Evolutionary conservation across 1,140 invertebrate species (phyloP), one percentile per base, ranked within the genome.

Genomic region (Gryllus bimaculatus): DNA sequence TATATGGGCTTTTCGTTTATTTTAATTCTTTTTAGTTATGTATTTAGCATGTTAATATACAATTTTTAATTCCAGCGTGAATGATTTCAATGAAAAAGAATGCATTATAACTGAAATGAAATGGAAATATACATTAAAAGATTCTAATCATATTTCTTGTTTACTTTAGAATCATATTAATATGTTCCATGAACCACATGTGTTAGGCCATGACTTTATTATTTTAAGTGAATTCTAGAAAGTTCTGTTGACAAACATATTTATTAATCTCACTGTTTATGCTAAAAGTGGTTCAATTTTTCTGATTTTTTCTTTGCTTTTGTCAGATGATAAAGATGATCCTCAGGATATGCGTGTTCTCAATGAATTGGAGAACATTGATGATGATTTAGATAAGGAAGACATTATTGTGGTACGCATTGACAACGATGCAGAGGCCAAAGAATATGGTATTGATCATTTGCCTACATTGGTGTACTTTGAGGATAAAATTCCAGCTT

Each of bases 321-420:
- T 85, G 85, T 79, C 83, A 96, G 94, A 96, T 86, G 94, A 96
- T 83, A 96, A 95, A 86, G 93, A 95, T 76, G 94, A 95, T 82
- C 94, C 94, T 85, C 92, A 95, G 86, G 94, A 96, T 83, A 94
- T 96, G 81, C 88, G 94, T 82, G 92, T 96, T 74, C 84, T 97
- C 13, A 95, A 95, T 84, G 94, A 96, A 86, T 83, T 96, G 80
- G 95, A 96, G 85, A 96, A 97, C 83, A 97, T 97, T 83, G 95
- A 97, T 82, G 95, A 97, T 86, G 95, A 97, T 82, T 86, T 95
- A 47, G 94, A 96, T 85, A 93, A 94, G 84, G 93, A 96, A 88
- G 94, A 91, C 1, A 96, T 97, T 79, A 92, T 95, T 7, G 96
- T 97, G 81, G 93, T 97, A 8, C 91, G 95, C 80, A 93, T 97